A percentile compares a stretch with the other conserved stretches of the same genome.
These are phyloP conservation scores for Papilio dardanus DNA, from an alignment of 1,140 invertebrate species.

Conservation along the genomic window DNA sequence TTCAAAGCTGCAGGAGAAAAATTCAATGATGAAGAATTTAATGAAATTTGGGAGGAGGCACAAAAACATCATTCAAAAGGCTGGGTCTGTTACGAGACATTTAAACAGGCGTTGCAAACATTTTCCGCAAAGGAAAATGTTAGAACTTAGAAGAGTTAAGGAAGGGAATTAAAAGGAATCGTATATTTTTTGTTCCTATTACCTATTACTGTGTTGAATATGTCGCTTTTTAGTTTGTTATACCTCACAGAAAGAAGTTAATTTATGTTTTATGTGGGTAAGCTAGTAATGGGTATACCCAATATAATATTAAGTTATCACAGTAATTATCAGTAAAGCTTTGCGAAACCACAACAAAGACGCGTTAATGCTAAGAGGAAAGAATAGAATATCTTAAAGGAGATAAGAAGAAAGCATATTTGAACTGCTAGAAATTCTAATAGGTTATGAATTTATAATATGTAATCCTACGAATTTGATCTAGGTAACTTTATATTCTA, in stretches of 20 bases:
- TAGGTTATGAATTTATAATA: too few species aligned
- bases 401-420: too few species aligned
- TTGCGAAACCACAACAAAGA: neutral
- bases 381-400: too few species aligned
- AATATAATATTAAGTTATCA: neutral
- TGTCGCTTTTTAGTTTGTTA: neutral
- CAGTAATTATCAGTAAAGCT: neutral
- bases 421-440: too few species aligned
- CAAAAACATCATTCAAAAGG: conserved; percentile 69
- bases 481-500: neutral
- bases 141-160: neutral
- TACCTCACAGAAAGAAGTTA: neutral
- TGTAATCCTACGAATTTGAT: too few species aligned
- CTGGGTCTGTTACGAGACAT: conserved; percentile 74
- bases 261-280: too few species aligned
- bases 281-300: neutral
- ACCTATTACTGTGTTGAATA: neutral
- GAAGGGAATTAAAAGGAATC: neutral
- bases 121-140: neutral
- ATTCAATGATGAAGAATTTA: conserved; percentile 64
- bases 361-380: neutral
- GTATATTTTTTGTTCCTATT: neutral
- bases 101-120: conserved; percentile 54
- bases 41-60: conserved; percentile 66
- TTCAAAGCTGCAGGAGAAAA: conserved; percentile 65